Evolutionary conservation across 2,797 vertebrate genomes (phyloP).

Genomic region (Acomys russatus): DNA sequence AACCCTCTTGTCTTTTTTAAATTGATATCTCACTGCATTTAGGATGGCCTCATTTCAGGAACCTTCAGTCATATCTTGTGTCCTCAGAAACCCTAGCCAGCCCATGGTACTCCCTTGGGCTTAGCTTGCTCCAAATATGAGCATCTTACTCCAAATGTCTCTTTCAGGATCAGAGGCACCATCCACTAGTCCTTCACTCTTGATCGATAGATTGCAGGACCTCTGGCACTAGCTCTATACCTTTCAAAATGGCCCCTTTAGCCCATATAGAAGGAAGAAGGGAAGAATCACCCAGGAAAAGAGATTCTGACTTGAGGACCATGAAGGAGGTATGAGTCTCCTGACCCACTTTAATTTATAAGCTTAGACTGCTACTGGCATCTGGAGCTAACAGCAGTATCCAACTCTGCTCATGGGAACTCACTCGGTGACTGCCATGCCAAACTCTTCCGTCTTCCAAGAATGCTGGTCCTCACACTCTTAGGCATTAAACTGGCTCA

Average conservation of each 20-base stretch:
- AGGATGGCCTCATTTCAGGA: background rate
- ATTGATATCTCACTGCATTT: background rate
- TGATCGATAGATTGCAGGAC: no score
- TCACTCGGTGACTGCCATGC: background rate
- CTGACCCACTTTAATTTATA: no score
- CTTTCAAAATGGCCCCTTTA: background rate
- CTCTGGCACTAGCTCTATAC: rapidly evolving
- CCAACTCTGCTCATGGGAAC: background rate
- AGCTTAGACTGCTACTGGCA: background rate
- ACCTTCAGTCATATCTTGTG: background rate
- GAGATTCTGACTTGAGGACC: rapidly evolving
- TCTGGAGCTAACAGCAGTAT: background rate
- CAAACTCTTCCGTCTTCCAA: background rate
- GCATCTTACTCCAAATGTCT: background rate
- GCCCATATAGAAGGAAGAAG: background rate
- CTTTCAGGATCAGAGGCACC: background rate
- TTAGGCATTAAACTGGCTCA: background rate
- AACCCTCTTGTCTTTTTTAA: background rate
- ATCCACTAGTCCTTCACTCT: background rate
- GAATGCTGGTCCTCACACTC: background rate
- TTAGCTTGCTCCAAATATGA: background rate
- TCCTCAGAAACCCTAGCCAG: background rate
- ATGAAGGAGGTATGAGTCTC: no score
- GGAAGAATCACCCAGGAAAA: background rate
- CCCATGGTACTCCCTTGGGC: background rate